Conservation (phyloP, 30 jellyfish, hydroid and myxozoan genomes). For the Kudoa iwatai region DNA sequence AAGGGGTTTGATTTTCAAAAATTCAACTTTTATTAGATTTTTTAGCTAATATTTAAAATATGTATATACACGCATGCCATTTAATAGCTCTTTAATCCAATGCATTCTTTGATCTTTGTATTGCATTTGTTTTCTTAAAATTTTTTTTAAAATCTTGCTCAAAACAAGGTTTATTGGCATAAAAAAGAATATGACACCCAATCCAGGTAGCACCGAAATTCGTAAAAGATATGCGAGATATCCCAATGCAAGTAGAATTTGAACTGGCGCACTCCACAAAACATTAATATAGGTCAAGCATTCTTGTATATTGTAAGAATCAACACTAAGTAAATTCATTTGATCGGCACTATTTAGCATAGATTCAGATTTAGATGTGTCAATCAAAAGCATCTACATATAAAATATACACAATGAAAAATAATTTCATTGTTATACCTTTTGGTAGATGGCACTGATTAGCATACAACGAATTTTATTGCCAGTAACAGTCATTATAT, state of each 20-base stretch:
- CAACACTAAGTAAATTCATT: constrained; percentile 50
- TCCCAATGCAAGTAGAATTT: constrained; percentile 10
- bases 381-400: too few relatives aligned
- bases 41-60: not conserved
- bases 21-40: too few relatives aligned
- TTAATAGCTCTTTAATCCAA: constrained; percentile 30
- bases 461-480: not conserved
- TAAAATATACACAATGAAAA: too few relatives aligned
- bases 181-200: constrained; percentile 13
- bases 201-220: constrained; percentile 40
- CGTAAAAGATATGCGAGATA: constrained; percentile 24
- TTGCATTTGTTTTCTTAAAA: constrained; percentile 20
- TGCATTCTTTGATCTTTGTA: constrained; percentile 39
- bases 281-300: constrained; percentile 14
- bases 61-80: constrained; percentile 24
- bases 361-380: too few relatives aligned
- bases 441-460: not conserved
- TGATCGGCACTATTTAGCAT: too few relatives aligned
- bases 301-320: constrained; percentile 43
- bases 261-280: constrained; percentile 82
- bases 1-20: too few relatives aligned
- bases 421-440: too few relatives aligned
- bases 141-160: constrained; percentile 1
- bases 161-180: constrained; percentile 24
- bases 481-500: not conserved